Conservation (phyloP, 2,797 vertebrate genomes). For the Chiroxiphia lanceolata region DNA sequence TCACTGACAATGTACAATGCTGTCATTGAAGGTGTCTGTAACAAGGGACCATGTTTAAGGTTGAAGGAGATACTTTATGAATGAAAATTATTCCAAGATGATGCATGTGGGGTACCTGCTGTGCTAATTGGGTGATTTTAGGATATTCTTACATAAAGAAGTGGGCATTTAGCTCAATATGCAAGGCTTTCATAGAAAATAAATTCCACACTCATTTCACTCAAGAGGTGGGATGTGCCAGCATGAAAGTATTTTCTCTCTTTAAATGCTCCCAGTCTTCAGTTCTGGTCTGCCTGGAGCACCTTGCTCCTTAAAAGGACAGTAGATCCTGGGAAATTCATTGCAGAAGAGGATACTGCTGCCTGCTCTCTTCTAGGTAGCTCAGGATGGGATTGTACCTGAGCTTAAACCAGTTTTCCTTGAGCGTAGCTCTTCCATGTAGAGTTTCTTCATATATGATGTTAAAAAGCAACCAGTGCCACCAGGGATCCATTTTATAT, state of each 20-base stretch:
- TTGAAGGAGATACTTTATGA: background rate
- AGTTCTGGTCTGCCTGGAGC: background rate
- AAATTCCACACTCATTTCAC: rapidly evolving
- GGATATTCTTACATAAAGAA: background rate
- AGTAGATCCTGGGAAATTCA: background rate
- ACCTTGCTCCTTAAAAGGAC: background rate
- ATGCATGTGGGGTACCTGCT: rapidly evolving
- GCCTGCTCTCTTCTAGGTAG: background rate
- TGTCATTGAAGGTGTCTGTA: background rate
- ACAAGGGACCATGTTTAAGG: background rate
- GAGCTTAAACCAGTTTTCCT: constrained; percentile 26
- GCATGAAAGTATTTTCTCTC: background rate
- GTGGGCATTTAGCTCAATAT: background rate
- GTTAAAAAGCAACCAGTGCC: constrained; percentile 24
- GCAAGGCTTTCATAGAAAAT: background rate
- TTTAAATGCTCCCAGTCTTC: background rate
- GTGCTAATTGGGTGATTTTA: background rate
- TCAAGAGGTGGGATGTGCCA: background rate
- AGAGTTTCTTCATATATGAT: background rate
- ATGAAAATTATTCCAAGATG: background rate
- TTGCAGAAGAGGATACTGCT: background rate
- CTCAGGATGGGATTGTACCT: background rate
- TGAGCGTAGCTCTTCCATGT: background rate
- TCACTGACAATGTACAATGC: background rate
- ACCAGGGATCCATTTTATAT: constrained; percentile 11